Percentiles rank a stretch among this genome's conserved stretches.
phyloP scores from a whole-genome alignment of 2,888 invertebrate species.

The Harpalus rufipes region DNA sequence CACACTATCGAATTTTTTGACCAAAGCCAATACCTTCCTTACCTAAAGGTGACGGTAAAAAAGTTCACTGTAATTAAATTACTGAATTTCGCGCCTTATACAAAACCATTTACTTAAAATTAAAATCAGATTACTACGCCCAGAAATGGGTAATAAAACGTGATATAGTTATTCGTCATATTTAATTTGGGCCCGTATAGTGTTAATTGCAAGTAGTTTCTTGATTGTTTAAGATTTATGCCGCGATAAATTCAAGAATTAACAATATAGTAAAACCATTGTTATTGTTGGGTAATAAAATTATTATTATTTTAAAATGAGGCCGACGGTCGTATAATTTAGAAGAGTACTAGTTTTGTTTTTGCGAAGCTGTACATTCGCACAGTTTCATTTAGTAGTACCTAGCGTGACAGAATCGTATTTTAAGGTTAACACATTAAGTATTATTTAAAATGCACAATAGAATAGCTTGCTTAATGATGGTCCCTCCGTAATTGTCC shows the following conservation, averaged over 20 bases:
- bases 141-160: no score
- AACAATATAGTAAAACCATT: background rate
- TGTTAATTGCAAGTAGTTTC: background rate
- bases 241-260: background rate
- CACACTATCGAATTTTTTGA: no score
- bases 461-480: background rate
- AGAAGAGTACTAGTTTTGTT: background rate
- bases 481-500: background rate
- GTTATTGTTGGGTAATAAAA: background rate
- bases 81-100: no score
- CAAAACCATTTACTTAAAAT: no score
- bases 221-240: background rate
- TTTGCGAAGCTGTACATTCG: background rate
- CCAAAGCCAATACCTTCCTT: no score
- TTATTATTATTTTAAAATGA: background rate
- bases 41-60: no score
- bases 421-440: slow-evolving; percentile 9
- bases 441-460: background rate
- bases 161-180: no score
- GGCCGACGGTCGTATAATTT: background rate
- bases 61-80: no score
- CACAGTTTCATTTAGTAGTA: background rate
- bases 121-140: no score
- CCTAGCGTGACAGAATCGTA: background rate
- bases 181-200: no score